phyloP scores from a whole-genome alignment of 2,888 invertebrate species.

The Philereme transversata region DNA sequence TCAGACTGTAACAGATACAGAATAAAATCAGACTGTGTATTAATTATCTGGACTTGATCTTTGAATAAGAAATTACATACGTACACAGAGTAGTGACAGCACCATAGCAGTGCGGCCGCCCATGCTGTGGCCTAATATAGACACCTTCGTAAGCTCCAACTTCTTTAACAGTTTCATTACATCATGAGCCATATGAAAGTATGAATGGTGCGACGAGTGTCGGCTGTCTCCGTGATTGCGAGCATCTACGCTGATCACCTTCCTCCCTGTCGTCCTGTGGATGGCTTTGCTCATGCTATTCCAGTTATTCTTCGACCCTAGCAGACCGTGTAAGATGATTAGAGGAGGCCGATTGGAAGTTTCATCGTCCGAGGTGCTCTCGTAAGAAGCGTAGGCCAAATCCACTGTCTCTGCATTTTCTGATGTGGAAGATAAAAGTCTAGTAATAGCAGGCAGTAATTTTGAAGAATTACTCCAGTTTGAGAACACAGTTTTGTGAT shows the following conservation, averaged over 20 bases:
- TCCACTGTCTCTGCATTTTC: conserved; percentile 82
- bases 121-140: conserved; percentile 96
- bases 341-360: conserved; percentile 83
- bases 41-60: background rate
- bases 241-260: conserved; percentile 93
- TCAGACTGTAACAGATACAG: conserved; percentile 72
- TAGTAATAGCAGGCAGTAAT: conserved; percentile 43
- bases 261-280: conserved; percentile 86
- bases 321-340: conserved; percentile 94
- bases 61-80: conserved; percentile 53
- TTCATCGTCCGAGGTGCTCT: conserved; percentile 71
- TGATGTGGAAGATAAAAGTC: conserved; percentile 51
- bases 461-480: conserved; percentile 40
- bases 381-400: conserved; percentile 87
- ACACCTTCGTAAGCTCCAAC: conserved; percentile 85
- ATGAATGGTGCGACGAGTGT: conserved; percentile 89
- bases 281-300: conserved; percentile 92
- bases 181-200: conserved; percentile 88
- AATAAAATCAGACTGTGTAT: too few relatives aligned
- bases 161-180: conserved; percentile 85
- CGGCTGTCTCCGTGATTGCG: conserved; percentile 98
- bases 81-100: conserved; percentile 87
- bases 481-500: conserved; percentile 46
- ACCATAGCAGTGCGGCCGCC: conserved; percentile 97
- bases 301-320: conserved; percentile 98